A percentile compares a stretch with the other conserved stretches of the same genome.
Conservation (phyloP, 2,888 invertebrate species). For the Perizoma flavofasciatum region DNA sequence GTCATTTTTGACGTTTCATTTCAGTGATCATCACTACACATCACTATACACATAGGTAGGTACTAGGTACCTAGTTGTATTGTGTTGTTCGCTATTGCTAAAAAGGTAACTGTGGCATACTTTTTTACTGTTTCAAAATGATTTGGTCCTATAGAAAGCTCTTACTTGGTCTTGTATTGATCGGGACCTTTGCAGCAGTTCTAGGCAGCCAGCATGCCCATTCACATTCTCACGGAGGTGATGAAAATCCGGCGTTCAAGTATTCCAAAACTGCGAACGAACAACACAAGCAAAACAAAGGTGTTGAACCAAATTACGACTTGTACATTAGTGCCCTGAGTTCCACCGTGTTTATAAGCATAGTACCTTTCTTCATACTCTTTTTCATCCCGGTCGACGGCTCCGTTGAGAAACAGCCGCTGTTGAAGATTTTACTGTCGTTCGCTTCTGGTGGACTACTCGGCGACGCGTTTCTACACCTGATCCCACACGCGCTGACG, state of each 20-base stretch:
- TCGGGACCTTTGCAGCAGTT: constrained; percentile 45
- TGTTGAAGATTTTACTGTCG: constrained; percentile 94
- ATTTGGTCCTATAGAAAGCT: constrained; percentile 44
- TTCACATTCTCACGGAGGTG: constrained; percentile 76
- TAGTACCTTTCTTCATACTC: constrained; percentile 96
- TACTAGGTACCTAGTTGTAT: not conserved
- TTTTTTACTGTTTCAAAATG: constrained; percentile 42
- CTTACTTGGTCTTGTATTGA: constrained; percentile 45
- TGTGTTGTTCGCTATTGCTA: no score
- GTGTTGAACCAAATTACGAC: constrained; percentile 65
- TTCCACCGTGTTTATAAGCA: constrained; percentile 96
- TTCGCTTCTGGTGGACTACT: constrained; percentile 98
- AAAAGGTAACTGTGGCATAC: no score
- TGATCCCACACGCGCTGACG: constrained; percentile 97
- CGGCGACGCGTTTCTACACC: constrained; percentile 99
- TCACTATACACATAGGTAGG: not conserved
- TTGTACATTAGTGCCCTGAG: constrained; percentile 93
- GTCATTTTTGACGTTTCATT: no score
- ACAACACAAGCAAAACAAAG: constrained; percentile 68
- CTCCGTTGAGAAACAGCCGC: constrained; percentile 91
- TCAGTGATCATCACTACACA: no score
- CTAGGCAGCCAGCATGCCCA: constrained; percentile 70
- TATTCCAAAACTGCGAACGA: constrained; percentile 88
- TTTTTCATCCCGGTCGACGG: constrained; percentile 97
- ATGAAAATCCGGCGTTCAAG: constrained; percentile 90